Evolutionary conservation across 2,113 vertebrate species (phyloP).

Genomic region (Pachyramphus minor): DNA sequence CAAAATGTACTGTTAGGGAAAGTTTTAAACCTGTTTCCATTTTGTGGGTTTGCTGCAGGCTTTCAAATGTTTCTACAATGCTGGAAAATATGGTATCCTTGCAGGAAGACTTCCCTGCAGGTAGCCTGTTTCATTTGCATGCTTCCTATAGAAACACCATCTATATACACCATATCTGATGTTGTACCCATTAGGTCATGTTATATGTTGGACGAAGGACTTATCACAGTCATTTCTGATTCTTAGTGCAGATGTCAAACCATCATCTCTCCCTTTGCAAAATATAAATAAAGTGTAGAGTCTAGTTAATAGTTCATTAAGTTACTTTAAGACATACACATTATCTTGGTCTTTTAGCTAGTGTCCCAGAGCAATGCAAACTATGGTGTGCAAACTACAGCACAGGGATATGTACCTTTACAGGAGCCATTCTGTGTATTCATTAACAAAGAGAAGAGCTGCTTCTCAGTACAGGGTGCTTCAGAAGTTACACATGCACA

Average conservation of each 20-base stretch:
- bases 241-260: background rate
- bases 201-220: background rate
- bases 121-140: background rate
- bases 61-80: background rate
- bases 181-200: background rate
- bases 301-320: background rate
- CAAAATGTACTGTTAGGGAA: background rate
- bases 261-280: background rate
- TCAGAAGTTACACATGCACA: background rate
- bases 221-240: background rate
- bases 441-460: background rate
- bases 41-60: background rate
- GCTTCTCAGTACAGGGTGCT: rapidly evolving
- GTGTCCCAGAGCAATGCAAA: background rate
- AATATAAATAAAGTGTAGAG: background rate
- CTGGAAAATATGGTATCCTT: background rate
- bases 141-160: background rate
- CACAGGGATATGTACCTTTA: rapidly evolving
- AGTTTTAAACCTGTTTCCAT: background rate
- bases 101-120: background rate
- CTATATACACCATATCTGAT: background rate
- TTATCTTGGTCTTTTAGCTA: background rate
- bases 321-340: background rate
- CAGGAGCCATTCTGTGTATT: rapidly evolving
- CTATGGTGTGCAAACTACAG: background rate